Conservation (phyloP, 2,888 invertebrate genomes). For the Mantis religiosa region DNA sequence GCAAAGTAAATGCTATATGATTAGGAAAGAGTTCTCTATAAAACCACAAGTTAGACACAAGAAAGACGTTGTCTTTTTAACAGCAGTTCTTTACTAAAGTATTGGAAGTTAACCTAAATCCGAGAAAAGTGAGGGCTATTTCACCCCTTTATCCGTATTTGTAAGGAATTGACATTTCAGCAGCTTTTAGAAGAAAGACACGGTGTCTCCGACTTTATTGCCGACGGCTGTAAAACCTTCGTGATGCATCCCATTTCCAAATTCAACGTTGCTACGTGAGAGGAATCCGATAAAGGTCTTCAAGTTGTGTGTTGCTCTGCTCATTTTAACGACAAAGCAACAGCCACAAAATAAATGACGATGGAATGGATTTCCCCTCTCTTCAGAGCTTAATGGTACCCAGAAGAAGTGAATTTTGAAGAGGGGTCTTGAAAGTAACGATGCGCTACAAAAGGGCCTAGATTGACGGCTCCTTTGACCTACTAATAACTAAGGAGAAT, state of each 20-base stretch:
- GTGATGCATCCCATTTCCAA: background rate
- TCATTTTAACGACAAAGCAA: background rate
- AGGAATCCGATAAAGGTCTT: background rate
- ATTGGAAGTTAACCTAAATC: too few species aligned
- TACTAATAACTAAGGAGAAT: background rate
- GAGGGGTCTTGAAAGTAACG: background rate
- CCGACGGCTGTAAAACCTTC: background rate
- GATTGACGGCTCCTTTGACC: background rate
- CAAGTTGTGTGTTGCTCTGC: background rate
- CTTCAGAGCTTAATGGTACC: background rate
- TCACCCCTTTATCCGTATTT: too few species aligned
- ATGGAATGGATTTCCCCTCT: background rate
- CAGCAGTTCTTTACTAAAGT: too few species aligned
- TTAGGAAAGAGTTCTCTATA: too few species aligned
- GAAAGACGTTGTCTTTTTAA: too few species aligned
- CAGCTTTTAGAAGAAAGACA: background rate
- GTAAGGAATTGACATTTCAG: background rate
- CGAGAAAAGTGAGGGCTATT: too few species aligned
- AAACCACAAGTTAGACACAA: too few species aligned
- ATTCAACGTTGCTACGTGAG: background rate
- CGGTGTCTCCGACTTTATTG: background rate
- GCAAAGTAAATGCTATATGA: too few species aligned
- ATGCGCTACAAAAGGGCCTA: background rate
- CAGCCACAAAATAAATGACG: background rate
- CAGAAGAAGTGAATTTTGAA: background rate